Evolutionary conservation across 2,113 vertebrate species (phyloP), one percentile per base, ranked within the genome.

Genomic region (Chloropsis hardwickii): DNA sequence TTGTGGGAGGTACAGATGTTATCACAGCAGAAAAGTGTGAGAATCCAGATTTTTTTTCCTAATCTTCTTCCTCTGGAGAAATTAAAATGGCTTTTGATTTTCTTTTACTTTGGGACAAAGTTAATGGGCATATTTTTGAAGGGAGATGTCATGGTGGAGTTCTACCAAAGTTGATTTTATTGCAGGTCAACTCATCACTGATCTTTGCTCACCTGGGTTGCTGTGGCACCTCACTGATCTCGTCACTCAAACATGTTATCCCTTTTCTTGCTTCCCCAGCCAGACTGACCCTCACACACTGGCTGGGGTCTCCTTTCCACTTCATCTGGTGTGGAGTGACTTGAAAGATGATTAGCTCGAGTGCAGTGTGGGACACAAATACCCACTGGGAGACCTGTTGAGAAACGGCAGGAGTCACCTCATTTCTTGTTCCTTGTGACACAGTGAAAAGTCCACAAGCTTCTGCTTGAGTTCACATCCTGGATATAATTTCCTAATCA

Each of bases 401-500:
- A 39, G 51, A 47, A 53, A 40, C 23, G 2, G 60, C 83, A 51
- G 23, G 45, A 72, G 50, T 47, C 77, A 76, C 69, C 64, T 88
- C 37, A 65, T 89, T 91, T 89, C 77, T 92, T 84, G 51, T 76
- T 95, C 61, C 57, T 60, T 86, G 64, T 56, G 64, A 74, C 65
- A 94, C 9, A 61, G 28, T 81, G 83, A 79, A 84, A 91, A 88
- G 72, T 81, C 77, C 77, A 33, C 48, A 79, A 71, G 61, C 56
- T 92, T 79, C 60, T 92, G 77, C 86, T 88, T 76, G 89, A 84
- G 51, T 86, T 84, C 76, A 78, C 77, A 86, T 64, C 72, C 80
- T 61, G 56, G 56, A 81, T 81, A 53, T 31, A 69, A 86, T 79
- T 95, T 91, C 76, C 77, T 92, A 70, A 88, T 96, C 77, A 71